Evolutionary conservation across 2,888 invertebrate species (phyloP), one percentile per base, ranked within the genome.

Genomic region (Drosophila diplacantha): DNA sequence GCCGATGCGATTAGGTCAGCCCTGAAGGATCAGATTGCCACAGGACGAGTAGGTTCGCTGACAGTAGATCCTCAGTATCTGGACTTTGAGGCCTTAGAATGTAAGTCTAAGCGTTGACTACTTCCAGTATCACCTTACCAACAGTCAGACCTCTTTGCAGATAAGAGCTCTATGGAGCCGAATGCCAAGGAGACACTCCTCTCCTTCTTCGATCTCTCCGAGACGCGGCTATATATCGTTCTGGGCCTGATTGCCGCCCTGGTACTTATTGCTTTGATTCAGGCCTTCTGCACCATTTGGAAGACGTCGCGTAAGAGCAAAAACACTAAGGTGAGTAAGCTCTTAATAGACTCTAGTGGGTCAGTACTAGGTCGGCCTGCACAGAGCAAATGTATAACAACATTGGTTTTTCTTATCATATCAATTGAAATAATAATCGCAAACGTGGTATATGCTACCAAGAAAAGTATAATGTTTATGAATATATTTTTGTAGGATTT

Each of bases 211-310:
- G 91, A 91, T 47, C 86, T 93, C 44, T 92, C 94, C 0, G 92
- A 92, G 81, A 92, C 92, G 16, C 94, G 95, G 83, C 89, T 95
- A 64, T 95, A 95, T 90, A 93, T 95, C 65, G 95, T 96, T 39
- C 89, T 95, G 62, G 96, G 93, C 8, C 94, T 95, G 75, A 93
- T 96, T 58, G 92, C 91, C 0, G 95, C 95, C 0, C 88, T 97
- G 41, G 89, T 96, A 32, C 89, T 95, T 20, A 91, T 96, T 38
- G 95, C 95, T 1, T 79, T 96, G 12, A 89, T 96, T 46, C 96
- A 96, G 89, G 96, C 96, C 0, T 92, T 90, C 51, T 95, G 96
- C 85, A 96, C 96, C 3, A 91, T 96, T 46, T 93, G 94, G 87
- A 91, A 92, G 79, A 91, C 92, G 1, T 91, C 91, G 20, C 90